Conservation (phyloP, 2,797 vertebrate genomes). For the Enteromius fasciolatus region DNA sequence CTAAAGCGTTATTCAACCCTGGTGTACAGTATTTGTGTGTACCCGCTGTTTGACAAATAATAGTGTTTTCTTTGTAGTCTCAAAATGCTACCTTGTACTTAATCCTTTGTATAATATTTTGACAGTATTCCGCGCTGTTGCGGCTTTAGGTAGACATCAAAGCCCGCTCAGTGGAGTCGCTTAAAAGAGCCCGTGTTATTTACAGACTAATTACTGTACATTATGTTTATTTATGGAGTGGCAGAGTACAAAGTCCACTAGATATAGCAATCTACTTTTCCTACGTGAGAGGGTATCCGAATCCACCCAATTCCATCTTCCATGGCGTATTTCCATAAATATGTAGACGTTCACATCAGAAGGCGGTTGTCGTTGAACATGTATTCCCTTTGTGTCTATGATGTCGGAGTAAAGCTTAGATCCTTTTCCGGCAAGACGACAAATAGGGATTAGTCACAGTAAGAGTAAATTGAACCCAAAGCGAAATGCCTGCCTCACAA, state of each 20-base stretch:
- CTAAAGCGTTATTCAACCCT: neutral
- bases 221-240: constrained; percentile 28
- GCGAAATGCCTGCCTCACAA: constrained; percentile 37
- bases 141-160: constrained; percentile 34
- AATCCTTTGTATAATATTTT: constrained; percentile 43
- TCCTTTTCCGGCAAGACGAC: constrained; percentile 30
- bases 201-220: constrained; percentile 39
- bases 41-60: constrained; percentile 27
- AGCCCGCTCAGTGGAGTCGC: neutral
- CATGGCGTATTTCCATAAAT: constrained; percentile 13
- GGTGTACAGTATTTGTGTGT: constrained; percentile 13
- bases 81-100: constrained; percentile 28
- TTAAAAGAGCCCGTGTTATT: constrained; percentile 19
- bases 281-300: neutral
- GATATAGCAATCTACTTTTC: neutral
- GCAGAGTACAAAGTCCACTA: constrained; percentile 15
- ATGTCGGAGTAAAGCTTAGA: constrained; percentile 39
- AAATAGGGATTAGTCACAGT: constrained; percentile 53
- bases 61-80: constrained; percentile 35
- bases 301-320: constrained; percentile 2
- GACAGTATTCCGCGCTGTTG: constrained; percentile 10
- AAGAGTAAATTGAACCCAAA: constrained; percentile 42
- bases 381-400: constrained; percentile 32
- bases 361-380: constrained; percentile 21
- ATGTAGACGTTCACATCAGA: constrained; percentile 19